Evolutionary conservation across 2,113 vertebrate genomes (phyloP).

Genomic region (Gymnocephalus cernua): DNA sequence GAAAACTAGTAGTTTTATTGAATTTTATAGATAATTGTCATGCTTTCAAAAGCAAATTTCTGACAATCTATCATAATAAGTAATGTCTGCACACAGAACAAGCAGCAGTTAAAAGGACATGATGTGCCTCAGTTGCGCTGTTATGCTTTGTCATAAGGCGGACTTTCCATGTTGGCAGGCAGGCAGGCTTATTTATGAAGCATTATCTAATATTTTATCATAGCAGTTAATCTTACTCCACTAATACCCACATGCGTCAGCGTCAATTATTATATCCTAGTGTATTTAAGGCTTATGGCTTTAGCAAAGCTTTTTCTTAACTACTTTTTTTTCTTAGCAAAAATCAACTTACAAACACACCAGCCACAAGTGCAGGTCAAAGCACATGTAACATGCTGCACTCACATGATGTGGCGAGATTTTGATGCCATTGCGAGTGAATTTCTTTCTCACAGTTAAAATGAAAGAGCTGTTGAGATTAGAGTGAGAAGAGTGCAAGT

Average conservation of each 20-base stretch:
- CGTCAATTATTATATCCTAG: constrained; percentile 37
- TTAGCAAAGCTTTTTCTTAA: constrained; percentile 1
- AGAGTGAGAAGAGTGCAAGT: neutral
- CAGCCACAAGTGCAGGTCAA: constrained; percentile 4
- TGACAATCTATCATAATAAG: constrained; percentile 7
- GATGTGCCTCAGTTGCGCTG: constrained; percentile 31
- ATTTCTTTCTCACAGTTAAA: neutral
- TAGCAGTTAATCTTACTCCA: constrained; percentile 62
- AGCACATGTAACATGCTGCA: constrained; percentile 1
- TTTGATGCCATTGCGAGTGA: neutral
- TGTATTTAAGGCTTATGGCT: constrained; percentile 49
- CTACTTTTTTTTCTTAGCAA: neutral
- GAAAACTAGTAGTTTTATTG: neutral
- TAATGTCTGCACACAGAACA: constrained; percentile 25
- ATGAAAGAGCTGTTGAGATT: neutral
- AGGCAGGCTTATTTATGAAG: constrained; percentile 48
- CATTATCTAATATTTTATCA: constrained; percentile 65
- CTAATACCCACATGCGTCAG: constrained; percentile 57
- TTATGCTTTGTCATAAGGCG: constrained; percentile 19
- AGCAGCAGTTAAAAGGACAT: constrained; percentile 29
- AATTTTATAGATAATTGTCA: neutral
- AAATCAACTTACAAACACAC: constrained; percentile 14
- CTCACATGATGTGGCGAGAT: neutral
- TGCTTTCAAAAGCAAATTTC: constrained; percentile 35
- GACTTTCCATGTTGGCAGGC: constrained; percentile 43